These are phyloP conservation scores for Caenorhabditis angaria DNA, from an alignment of 2,888 invertebrate genomes.

Conservation along the genomic window DNA sequence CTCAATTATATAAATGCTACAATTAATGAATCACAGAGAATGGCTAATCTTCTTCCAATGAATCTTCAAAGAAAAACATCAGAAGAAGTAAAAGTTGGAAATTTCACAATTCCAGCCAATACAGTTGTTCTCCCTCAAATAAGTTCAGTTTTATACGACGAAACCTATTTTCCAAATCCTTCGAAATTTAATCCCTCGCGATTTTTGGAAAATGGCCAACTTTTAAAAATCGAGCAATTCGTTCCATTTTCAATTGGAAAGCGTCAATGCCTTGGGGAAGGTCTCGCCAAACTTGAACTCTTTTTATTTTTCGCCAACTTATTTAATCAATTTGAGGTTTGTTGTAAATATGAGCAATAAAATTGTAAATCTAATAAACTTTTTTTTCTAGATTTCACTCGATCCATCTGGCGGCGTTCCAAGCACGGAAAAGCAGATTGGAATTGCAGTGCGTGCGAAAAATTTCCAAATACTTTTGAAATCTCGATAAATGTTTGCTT, in stretches of 20 bases:
- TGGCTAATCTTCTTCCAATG: constrained; percentile 51
- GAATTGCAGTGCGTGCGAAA: constrained; percentile 34
- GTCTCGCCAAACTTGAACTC: constrained; percentile 47
- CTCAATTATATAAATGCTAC: constrained; percentile 45
- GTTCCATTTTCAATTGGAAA: constrained; percentile 54
- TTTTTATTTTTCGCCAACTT: constrained; percentile 50
- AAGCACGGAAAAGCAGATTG: constrained; percentile 22
- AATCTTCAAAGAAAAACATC: constrained; percentile 36
- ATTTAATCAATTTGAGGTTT: constrained; percentile 40
- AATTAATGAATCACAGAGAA: constrained; percentile 47
- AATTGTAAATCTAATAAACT: no score
- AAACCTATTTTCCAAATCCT: constrained; percentile 43
- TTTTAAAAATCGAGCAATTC: constrained; percentile 42
- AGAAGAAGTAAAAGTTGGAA: constrained; percentile 28
- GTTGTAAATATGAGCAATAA: no score
- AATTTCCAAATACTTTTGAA: constrained; percentile 29
- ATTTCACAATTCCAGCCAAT: constrained; percentile 30
- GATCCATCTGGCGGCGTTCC: constrained; percentile 18
- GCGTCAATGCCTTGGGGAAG: constrained; percentile 52
- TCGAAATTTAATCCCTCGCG: constrained; percentile 35
- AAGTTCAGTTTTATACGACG: constrained; percentile 41
- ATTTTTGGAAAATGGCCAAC: constrained; percentile 27
- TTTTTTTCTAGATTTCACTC: constrained; percentile 13
- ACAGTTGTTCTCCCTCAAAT: constrained; percentile 48
- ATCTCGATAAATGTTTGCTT: not conserved